A percentile compares a stretch with the other conserved stretches of the same genome.
Conservation (phyloP, 2,113 vertebrate genomes). For the Todiramphus saurophagus region DNA sequence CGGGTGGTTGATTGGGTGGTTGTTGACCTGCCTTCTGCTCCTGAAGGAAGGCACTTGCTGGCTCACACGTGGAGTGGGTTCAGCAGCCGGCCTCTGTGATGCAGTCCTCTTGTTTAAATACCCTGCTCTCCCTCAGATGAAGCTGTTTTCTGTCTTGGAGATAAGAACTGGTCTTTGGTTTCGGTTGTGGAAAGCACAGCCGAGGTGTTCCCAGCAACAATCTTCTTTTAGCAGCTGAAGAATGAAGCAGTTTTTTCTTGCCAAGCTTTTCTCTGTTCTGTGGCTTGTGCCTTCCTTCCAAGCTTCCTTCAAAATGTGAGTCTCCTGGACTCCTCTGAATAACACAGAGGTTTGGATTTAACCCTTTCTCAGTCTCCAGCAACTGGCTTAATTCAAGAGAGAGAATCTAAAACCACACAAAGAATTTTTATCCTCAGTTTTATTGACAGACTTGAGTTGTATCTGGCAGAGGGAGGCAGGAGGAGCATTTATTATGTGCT, state of each 20-base stretch:
- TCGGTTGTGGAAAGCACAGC: not conserved
- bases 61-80: rapidly evolving
- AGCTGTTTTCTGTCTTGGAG: not conserved
- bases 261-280: not conserved
- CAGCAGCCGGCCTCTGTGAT: not conserved
- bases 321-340: not conserved
- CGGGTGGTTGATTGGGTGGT: rapidly evolving
- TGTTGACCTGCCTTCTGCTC: not conserved
- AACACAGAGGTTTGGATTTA: not conserved
- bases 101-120: not conserved
- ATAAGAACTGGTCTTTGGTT: not conserved
- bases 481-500: not conserved
- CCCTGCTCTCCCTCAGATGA: not conserved
- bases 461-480: not conserved
- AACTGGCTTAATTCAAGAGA: not conserved
- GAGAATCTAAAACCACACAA: not conserved
- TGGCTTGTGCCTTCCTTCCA: not conserved
- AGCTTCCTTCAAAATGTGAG: not conserved
- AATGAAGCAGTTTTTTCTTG: not conserved
- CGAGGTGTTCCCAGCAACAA: not conserved
- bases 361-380: not conserved
- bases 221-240: not conserved
- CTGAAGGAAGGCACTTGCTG: not conserved
- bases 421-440: not conserved
- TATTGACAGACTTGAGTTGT: not conserved